These are phyloP conservation scores for Sebastes oblongus DNA, from an alignment of 2,797 vertebrate species.

Conservation along the genomic window DNA sequence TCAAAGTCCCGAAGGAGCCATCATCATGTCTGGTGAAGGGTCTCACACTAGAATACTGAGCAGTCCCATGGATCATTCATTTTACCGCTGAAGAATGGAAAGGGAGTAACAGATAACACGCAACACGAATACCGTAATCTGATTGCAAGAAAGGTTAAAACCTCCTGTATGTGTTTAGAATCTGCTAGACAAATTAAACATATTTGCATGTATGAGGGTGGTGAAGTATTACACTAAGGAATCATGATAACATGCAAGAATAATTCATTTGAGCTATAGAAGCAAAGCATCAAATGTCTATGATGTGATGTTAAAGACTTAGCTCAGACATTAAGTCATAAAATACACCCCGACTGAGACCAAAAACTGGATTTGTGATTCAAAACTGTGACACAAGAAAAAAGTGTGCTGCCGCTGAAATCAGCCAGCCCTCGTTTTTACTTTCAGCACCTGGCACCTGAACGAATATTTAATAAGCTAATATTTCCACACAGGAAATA, in stretches of 20 bases:
- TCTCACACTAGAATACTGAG: constrained; percentile 66
- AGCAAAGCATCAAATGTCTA: background rate
- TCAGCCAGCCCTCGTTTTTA: constrained; percentile 3
- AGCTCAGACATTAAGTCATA: background rate
- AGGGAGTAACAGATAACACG: constrained; percentile 16
- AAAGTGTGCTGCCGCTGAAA: background rate
- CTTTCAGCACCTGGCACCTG: constrained; percentile 24
- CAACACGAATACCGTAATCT: constrained; percentile 24
- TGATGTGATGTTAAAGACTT: background rate
- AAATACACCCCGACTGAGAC: background rate
- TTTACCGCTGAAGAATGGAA: constrained; percentile 35
- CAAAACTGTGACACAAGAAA: background rate
- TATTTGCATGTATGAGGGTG: background rate
- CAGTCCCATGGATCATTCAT: constrained; percentile 51
- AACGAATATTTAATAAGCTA: constrained; percentile 39
- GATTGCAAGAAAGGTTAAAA: constrained; percentile 15
- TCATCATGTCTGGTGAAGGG: constrained; percentile 59
- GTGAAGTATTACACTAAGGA: background rate
- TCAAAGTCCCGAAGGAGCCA: constrained; percentile 61
- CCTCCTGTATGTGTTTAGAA: background rate
- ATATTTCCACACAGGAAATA: constrained; percentile 34
- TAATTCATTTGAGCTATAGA: background rate
- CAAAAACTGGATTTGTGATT: background rate
- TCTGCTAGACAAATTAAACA: background rate
- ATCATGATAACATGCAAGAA: background rate